phyloP scores from a whole-genome alignment of 2,797 vertebrate genomes.

The Thamnophis elegans region DNA sequence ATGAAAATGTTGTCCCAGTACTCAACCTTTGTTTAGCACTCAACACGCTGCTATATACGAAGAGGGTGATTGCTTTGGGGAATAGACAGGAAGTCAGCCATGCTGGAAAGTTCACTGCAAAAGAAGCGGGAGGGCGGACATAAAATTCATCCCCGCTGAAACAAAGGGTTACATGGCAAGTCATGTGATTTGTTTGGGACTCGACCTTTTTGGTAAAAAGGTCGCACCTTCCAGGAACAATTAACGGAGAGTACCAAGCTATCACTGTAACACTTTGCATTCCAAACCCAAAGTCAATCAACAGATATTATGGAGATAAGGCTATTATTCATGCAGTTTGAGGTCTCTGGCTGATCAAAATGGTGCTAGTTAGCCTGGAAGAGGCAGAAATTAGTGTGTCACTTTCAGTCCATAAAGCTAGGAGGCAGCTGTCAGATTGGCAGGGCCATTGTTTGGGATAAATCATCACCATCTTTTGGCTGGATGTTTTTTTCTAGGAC shows the following conservation, averaged over 20 bases:
- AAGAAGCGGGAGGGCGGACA: not conserved
- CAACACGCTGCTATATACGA: not conserved
- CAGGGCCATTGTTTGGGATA: not conserved
- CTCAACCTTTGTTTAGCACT: not conserved
- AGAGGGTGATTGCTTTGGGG: not conserved
- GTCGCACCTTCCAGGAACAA: not conserved
- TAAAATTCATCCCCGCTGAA: not conserved
- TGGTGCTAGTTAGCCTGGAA: not conserved
- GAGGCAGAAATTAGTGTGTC: not conserved
- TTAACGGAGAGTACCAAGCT: not conserved
- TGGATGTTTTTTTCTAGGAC: slow-evolving; percentile 72
- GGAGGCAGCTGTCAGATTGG: not conserved
- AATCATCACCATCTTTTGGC: not conserved
- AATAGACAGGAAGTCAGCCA: not conserved
- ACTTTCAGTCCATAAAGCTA: not conserved
- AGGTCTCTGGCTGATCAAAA: not conserved
- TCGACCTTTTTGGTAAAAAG: not conserved
- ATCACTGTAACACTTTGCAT: not conserved
- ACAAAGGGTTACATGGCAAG: not conserved
- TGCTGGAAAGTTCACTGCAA: not conserved
- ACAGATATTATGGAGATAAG: not conserved
- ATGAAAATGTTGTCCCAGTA: not conserved
- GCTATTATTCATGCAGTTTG: not conserved
- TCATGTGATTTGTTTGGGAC: not conserved
- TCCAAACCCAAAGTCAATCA: not conserved